Base-by-base conservation (phyloP, 2,797 vertebrate genomes). In the Sebastiscus tertius region DNA sequence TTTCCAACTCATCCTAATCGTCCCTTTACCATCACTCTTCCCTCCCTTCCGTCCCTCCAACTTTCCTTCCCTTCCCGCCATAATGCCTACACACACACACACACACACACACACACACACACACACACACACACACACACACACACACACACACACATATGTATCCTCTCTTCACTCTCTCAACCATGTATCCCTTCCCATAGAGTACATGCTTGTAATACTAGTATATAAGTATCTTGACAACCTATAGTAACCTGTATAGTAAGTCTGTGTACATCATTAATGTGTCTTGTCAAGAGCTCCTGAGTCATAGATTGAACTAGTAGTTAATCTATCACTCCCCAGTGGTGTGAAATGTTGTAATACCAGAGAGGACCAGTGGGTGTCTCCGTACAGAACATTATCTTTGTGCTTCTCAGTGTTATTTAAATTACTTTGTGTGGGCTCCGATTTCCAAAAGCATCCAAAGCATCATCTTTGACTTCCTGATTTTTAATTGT, bases 301-400 rank as follows among this genome's bases (percentile, higher is more conserved):
- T 85, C 46, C 58, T 33, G 76, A 82, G 84, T 87, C 72, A 88
- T 87, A 87, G 77, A 88, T 88, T 84, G 6, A 86, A 73, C 80
- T 56, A 5, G 5, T n/a, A 52, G 60, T 82, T 77, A 33, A 88
- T 91, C 85, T 84, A 81, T 89, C 42, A 66, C 80, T 88, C 72
- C 10, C 10, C n/a, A 69, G 58, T 24, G 31, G 62, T 82, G 16
- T 75, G 22, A 60, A 73, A 65, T 77, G 29, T 60, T 88, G 87
- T 79, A 90, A 75, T 88, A 72, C 75, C 18, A 33, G 76, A 34
- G 62, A 72, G 20, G 54, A 83, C 83, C 87, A 88, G 72, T 79
- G 64, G 85, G 83, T 86, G 92, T 84, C 87, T 78, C 82, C 84
- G 74, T 63, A 79, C 34, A 84, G 18, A 65, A 54, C 59, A 39